phyloP scores from a whole-genome alignment of 2,113 vertebrate genomes.

The Prionailurus bengalensis region DNA sequence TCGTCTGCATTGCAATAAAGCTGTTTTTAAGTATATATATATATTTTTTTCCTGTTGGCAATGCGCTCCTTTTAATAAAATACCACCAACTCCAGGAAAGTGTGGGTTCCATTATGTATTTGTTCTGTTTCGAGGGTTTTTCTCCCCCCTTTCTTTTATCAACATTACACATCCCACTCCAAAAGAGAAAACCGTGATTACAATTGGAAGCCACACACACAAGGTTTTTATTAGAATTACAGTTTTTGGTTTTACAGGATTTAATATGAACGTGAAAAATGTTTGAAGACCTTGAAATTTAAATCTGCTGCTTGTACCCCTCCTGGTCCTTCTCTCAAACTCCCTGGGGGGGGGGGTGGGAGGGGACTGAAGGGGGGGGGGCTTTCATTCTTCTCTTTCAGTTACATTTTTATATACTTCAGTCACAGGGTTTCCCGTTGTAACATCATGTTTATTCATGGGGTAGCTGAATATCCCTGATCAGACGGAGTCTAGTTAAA shows the following conservation, averaged over 20 bases:
- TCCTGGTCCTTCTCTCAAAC: slow-evolving; percentile 36
- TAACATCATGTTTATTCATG: slow-evolving; percentile 86
- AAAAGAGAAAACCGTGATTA: slow-evolving; percentile 65
- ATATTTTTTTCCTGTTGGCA: neutral
- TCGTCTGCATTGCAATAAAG: neutral
- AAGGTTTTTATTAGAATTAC: slow-evolving; percentile 67
- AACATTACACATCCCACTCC: neutral
- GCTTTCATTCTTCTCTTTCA: slow-evolving; percentile 75
- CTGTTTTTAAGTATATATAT: neutral
- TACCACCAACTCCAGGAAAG: neutral
- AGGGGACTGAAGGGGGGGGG: neutral
- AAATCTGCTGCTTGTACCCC: slow-evolving; percentile 73
- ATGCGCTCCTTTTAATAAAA: slow-evolving; percentile 41
- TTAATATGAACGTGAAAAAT: slow-evolving; percentile 65
- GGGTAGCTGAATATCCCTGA: slow-evolving; percentile 81
- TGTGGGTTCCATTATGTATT: neutral
- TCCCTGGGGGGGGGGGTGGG: neutral
- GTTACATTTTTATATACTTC: slow-evolving; percentile 84
- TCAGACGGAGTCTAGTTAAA: slow-evolving; percentile 79
- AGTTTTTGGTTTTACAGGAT: slow-evolving; percentile 62
- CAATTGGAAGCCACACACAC: slow-evolving; percentile 23
- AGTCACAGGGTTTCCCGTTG: slow-evolving; percentile 83
- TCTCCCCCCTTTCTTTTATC: neutral
- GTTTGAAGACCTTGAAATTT: slow-evolving; percentile 76
- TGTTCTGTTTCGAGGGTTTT: slow-evolving; percentile 35